Base-by-base conservation (phyloP, 2,797 vertebrate species). In the Ptychadena robeensis region DNA sequence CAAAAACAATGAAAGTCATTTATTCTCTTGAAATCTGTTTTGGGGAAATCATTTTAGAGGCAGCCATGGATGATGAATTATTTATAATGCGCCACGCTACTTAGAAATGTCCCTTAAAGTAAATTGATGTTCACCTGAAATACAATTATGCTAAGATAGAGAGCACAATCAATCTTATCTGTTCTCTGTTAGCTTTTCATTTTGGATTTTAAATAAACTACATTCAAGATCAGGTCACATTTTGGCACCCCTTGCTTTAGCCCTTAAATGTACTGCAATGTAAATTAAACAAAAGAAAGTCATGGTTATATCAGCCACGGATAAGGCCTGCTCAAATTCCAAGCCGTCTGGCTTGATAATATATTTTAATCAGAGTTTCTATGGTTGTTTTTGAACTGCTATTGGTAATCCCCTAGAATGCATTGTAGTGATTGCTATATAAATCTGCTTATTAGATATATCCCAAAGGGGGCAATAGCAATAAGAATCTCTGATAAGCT, bases 111-210 rank as follows among this genome's bases (percentile, higher is more conserved):
- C 93, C 91, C 93, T 93, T 93, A 93, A 93, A 93, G 89, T 93
- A 93, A 94, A 94, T 94, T 95, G 93, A 94, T 94, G 92, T 92
- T 94, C 92, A 94, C 93, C 93, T 94, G 92, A 93, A 94, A 93
- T 91, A 94, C 92, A 94, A 95, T 94, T 94, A 95, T 91, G 90
- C 91, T 91, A 93, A 92, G 89, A 91, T 89, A 88, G 91, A 91
- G 87, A 89, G 90, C 92, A 88, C 90, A 93, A 94, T 94, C 92
- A 93, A 93, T 94, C 92, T 93, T 93, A 92, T 89, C 90, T 93
- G 88, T 90, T 93, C 91, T 90, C 91, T 87, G 88, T 89, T 90
- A 92, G 89, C 92, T 92, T 94, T 93, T 92, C 91, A 90, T 92
- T 92, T 91, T 89, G 85, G 91, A 93, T 93, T 93, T 93, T 93